Evolutionary conservation across 2,888 invertebrate species (phyloP).

Genomic region (Chrysomela aeneicollis): DNA sequence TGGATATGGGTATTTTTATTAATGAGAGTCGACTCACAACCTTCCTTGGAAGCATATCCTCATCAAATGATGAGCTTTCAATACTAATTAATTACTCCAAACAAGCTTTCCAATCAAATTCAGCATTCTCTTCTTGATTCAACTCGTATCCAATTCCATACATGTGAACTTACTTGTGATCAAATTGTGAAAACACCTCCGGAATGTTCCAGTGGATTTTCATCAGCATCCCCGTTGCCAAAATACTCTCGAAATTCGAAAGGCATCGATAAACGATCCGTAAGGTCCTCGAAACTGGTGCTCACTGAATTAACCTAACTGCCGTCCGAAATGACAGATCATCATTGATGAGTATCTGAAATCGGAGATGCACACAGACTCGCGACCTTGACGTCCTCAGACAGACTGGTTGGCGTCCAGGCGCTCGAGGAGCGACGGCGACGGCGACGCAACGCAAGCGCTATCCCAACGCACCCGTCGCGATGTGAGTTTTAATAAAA

Average conservation of each 20-base stretch:
- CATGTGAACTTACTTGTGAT: too few relatives aligned
- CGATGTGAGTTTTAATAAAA: slow-evolving; percentile 27
- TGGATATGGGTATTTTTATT: too few relatives aligned
- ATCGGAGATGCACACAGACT: slow-evolving; percentile 32
- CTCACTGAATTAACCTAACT: slow-evolving; percentile 3
- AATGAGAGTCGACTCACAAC: too few relatives aligned
- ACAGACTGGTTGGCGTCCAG: slow-evolving; percentile 60
- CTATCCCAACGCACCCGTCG: slow-evolving; percentile 39
- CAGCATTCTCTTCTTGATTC: too few relatives aligned
- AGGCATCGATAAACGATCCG: background rate
- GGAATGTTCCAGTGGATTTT: background rate
- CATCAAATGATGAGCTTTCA: too few relatives aligned
- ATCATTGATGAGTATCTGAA: slow-evolving; percentile 18
- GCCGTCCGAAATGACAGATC: slow-evolving; percentile 4
- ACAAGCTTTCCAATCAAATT: too few relatives aligned
- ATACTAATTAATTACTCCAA: too few relatives aligned
- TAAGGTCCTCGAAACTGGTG: background rate
- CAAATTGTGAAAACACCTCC: background rate
- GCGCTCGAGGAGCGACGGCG: slow-evolving; percentile 48
- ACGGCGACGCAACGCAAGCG: slow-evolving; percentile 55
- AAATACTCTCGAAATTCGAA: background rate
- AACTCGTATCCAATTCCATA: too few relatives aligned
- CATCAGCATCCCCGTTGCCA: background rate
- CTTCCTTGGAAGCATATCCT: too few relatives aligned
- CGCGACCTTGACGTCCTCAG: slow-evolving; percentile 58